Percentiles rank a stretch among this genome's conserved stretches.
phyloP scores from a whole-genome alignment of 1,140 invertebrate genomes.

The Brachionus angularis region DNA sequence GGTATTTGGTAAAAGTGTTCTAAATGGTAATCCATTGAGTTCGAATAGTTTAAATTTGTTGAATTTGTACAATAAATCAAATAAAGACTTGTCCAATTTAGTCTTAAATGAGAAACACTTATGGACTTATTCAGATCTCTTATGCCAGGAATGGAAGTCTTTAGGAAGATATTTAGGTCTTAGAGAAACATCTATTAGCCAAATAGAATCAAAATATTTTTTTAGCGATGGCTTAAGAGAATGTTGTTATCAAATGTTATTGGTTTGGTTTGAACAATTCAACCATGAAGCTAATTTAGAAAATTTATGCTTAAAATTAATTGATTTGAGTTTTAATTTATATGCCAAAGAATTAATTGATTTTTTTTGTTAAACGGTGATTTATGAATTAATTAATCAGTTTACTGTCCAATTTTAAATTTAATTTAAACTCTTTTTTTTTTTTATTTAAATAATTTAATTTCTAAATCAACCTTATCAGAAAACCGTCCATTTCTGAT shows the following conservation, averaged over 20 bases:
- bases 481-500: too few species aligned
- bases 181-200: not conserved
- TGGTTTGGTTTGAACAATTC: constrained; percentile 19
- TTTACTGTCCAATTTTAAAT: too few species aligned
- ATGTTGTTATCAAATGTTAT: constrained; percentile 38
- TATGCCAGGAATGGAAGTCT: constrained; percentile 28
- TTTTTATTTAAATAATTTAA: too few species aligned
- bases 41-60: not conserved
- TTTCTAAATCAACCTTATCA: too few species aligned
- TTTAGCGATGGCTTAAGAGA: constrained; percentile 21
- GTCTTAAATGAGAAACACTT: constrained; percentile 1
- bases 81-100: not conserved
- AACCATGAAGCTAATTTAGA: not conserved
- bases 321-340: constrained; percentile 36
- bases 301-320: constrained; percentile 1
- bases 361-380: not conserved
- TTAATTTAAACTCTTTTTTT: too few species aligned
- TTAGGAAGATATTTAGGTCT: constrained; percentile 31
- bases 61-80: not conserved
- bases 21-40: not conserved
- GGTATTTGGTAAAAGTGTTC: not conserved
- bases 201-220: not conserved
- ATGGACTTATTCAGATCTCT: constrained; percentile 4
- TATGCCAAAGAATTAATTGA: constrained; percentile 17
- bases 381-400: too few species aligned